Conservation (phyloP, 2,888 invertebrate species). For the Eumacrocentrus americanus region DNA sequence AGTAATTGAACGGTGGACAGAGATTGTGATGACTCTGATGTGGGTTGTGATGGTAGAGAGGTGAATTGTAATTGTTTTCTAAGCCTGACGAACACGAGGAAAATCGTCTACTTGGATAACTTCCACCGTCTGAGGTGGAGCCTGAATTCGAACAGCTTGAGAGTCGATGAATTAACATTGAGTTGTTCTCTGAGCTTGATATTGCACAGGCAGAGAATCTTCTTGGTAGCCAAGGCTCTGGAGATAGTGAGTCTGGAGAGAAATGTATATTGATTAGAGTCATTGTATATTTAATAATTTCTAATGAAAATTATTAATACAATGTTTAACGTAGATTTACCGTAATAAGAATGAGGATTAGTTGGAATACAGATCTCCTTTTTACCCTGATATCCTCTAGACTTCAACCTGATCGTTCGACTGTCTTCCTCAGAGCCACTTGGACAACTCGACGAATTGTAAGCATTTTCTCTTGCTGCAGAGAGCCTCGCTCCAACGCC, state of each 20-base stretch:
- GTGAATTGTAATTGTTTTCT: slow-evolving; percentile 43
- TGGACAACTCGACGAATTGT: slow-evolving; percentile 64
- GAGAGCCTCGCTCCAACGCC: slow-evolving; percentile 64
- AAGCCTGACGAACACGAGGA: slow-evolving; percentile 55
- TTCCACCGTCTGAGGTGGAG: slow-evolving; percentile 48
- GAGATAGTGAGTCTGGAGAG: slow-evolving; percentile 67
- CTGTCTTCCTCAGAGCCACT: slow-evolving; percentile 65
- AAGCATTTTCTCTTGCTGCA: slow-evolving; percentile 53
- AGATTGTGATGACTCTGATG: slow-evolving; percentile 40
- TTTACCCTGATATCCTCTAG: slow-evolving; percentile 61
- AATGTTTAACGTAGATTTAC: slow-evolving; percentile 34
- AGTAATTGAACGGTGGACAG: slow-evolving; percentile 46
- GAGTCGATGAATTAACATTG: slow-evolving; percentile 62
- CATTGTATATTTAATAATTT: slow-evolving; percentile 55
- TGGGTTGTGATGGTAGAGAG: slow-evolving; percentile 19
- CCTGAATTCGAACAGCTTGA: slow-evolving; percentile 62
- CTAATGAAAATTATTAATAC: too few species aligned
- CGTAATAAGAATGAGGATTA: slow-evolving; percentile 47
- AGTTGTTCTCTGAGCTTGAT: slow-evolving; percentile 65
- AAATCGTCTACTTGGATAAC: slow-evolving; percentile 47
- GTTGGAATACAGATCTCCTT: slow-evolving; percentile 39
- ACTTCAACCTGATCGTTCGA: slow-evolving; percentile 53
- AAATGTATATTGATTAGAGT: too few species aligned
- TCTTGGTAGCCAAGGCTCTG: slow-evolving; percentile 70
- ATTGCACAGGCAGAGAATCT: slow-evolving; percentile 74